These are phyloP conservation scores for Huso huso DNA, from an alignment of 2,797 vertebrate genomes.

Conservation along the genomic window DNA sequence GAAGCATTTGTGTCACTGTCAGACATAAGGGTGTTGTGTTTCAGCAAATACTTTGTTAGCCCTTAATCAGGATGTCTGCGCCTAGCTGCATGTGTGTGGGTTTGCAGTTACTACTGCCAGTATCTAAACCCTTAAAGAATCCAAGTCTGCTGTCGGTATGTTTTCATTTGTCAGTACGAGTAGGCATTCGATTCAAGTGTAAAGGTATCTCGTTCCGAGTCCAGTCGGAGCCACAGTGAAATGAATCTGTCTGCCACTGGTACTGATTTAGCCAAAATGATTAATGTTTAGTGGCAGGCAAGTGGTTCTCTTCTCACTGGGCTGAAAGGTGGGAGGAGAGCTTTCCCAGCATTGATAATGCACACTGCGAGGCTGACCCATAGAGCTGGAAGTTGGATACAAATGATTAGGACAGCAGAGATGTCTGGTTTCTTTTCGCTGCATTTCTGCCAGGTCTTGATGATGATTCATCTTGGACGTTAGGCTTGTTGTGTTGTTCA, in stretches of 20 bases:
- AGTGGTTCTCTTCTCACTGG: constrained; percentile 28
- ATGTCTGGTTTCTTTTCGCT: constrained; percentile 42
- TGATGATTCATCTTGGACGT: constrained; percentile 34
- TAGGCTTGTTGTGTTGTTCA: constrained; percentile 18
- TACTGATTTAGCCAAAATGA: constrained; percentile 39
- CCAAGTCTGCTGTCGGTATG: constrained; percentile 32
- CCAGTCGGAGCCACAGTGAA: constrained; percentile 45
- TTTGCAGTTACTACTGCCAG: constrained; percentile 34
- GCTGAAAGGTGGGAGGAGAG: constrained; percentile 39
- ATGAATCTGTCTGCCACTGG: constrained; percentile 45
- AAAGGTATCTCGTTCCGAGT: constrained; percentile 31
- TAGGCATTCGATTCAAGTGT: constrained; percentile 27
- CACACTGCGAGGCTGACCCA: constrained; percentile 25
- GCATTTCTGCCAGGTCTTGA: constrained; percentile 22
- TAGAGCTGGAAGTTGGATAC: background rate
- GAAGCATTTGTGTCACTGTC: constrained; percentile 28
- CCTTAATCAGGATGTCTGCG: constrained; percentile 30
- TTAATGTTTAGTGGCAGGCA: constrained; percentile 39
- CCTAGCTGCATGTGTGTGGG: constrained; percentile 26
- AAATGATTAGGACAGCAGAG: background rate
- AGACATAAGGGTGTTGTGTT: constrained; percentile 27
- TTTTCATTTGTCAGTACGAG: constrained; percentile 44
- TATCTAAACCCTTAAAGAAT: constrained; percentile 35
- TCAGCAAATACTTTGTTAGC: constrained; percentile 22
- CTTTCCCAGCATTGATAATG: constrained; percentile 42